Conservation (phyloP, 1,140 invertebrate genomes). For the Drosophila ananassae region DNA sequence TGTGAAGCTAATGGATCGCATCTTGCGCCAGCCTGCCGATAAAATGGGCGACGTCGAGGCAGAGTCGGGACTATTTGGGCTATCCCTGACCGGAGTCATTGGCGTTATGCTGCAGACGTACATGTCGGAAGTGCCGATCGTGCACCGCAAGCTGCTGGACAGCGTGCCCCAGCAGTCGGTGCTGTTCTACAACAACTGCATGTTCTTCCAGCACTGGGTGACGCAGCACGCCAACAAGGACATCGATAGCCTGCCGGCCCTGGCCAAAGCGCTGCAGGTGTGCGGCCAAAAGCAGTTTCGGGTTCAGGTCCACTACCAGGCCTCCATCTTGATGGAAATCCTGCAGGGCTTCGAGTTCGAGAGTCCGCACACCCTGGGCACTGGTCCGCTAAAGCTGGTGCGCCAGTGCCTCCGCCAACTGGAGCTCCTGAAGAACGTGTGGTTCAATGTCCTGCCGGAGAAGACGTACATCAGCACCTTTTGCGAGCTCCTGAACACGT, state of each 20-base stretch:
- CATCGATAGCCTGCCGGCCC: slow-evolving; percentile 76
- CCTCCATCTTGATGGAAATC: slow-evolving; percentile 89
- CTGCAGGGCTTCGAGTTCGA: slow-evolving; percentile 89
- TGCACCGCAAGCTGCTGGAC: slow-evolving; percentile 91
- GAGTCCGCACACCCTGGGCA: slow-evolving; percentile 86
- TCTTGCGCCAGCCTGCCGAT: slow-evolving; percentile 89
- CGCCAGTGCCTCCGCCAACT: slow-evolving; percentile 93
- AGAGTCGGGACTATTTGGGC: slow-evolving; percentile 81
- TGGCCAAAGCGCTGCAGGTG: slow-evolving; percentile 86
- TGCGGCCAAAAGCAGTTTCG: slow-evolving; percentile 89
- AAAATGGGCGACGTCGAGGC: slow-evolving; percentile 87
- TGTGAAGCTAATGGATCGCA: slow-evolving; percentile 88
- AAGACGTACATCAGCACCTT: slow-evolving; percentile 84
- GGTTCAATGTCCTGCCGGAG: slow-evolving; percentile 87
- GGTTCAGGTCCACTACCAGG: slow-evolving; percentile 89
- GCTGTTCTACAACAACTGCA: slow-evolving; percentile 96
- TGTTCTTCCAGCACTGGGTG: slow-evolving; percentile 91
- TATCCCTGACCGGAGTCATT: slow-evolving; percentile 84
- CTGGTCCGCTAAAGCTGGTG: slow-evolving; percentile 89
- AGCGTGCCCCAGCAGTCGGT: slow-evolving; percentile 94
- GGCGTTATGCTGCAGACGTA: slow-evolving; percentile 92
- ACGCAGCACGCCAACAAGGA: slow-evolving; percentile 69
- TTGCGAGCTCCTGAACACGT: slow-evolving; percentile 82
- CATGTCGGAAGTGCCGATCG: slow-evolving; percentile 89
- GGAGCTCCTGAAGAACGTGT: slow-evolving; percentile 93